A percentile compares a stretch with the other conserved stretches of the same genome.
These are phyloP conservation scores for Rhinophrynus dorsalis DNA, from an alignment of 2,797 vertebrate genomes.

Conservation along the genomic window DNA sequence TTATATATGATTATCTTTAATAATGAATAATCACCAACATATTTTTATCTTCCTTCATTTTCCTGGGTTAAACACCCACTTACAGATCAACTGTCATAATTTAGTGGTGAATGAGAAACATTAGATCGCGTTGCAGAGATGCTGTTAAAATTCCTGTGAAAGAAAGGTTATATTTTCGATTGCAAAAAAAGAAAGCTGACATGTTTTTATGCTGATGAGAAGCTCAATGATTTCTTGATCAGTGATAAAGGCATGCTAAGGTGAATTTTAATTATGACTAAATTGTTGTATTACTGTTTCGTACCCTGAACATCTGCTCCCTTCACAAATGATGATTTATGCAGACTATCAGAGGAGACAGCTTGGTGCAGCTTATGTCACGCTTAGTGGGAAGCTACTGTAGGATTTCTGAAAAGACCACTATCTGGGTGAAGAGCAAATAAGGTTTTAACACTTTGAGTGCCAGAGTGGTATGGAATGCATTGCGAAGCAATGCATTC, in stretches of 20 bases:
- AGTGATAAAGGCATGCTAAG: constrained; percentile 77
- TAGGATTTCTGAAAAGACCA: constrained; percentile 68
- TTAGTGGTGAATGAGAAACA: neutral
- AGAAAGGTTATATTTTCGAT: constrained; percentile 54
- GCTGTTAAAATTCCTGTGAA: constrained; percentile 10
- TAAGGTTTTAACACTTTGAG: no score
- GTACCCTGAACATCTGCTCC: constrained; percentile 86
- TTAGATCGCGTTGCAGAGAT: neutral
- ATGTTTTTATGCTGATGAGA: constrained; percentile 61
- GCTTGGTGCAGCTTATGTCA: constrained; percentile 85
- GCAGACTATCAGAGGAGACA: constrained; percentile 83
- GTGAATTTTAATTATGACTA: constrained; percentile 91
- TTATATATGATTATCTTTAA: constrained; percentile 5
- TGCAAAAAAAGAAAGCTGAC: constrained; percentile 59
- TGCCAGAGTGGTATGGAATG: no score
- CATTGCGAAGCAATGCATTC: no score
- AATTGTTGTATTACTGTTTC: constrained; percentile 88
- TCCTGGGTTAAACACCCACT: constrained; percentile 16
- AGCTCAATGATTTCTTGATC: constrained; percentile 70
- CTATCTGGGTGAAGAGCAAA: constrained; percentile 62
- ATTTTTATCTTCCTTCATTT: neutral
- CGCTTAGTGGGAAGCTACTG: constrained; percentile 71
- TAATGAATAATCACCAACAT: neutral
- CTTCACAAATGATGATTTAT: constrained; percentile 89
- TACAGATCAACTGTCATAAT: constrained; percentile 34